Evolutionary conservation across 92 coral and sea anemone species (phyloP).

Genomic region (Paragorgia papillata): DNA sequence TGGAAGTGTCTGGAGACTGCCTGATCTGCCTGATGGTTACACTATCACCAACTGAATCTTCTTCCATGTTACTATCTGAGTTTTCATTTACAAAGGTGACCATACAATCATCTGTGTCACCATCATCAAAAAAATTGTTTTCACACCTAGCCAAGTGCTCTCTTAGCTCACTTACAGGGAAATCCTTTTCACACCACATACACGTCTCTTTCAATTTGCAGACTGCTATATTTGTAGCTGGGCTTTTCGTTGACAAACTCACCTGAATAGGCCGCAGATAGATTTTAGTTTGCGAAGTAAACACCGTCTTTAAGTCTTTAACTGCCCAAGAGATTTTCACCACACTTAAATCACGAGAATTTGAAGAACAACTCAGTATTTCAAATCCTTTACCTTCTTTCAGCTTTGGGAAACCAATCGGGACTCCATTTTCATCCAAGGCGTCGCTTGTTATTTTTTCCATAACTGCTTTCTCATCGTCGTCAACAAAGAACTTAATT

Average conservation of each 20-base stretch:
- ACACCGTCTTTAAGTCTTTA: constrained; percentile 24
- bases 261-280: constrained; percentile 46
- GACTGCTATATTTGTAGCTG: constrained; percentile 13
- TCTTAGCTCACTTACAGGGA: constrained; percentile 44
- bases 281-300: constrained; percentile 46
- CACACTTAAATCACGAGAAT: constrained; percentile 34
- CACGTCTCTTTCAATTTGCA: constrained; percentile 35
- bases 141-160: constrained; percentile 34
- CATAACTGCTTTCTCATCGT: constrained; percentile 52
- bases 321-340: constrained; percentile 20
- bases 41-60: constrained; percentile 4
- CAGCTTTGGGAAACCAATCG: constrained; percentile 34
- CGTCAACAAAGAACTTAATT: constrained; percentile 47
- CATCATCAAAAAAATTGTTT: constrained; percentile 16
- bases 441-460: constrained; percentile 43
- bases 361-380: constrained; percentile 23
- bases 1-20: too few relatives aligned
- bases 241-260: constrained; percentile 29
- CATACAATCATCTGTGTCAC: constrained; percentile 31
- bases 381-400: constrained; percentile 46
- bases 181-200: constrained; percentile 31
- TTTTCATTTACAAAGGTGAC: constrained; percentile 3
- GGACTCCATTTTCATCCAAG: constrained; percentile 42
- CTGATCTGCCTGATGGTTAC: too few relatives aligned
- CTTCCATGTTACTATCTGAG: constrained; percentile 1